These are phyloP conservation scores for Drosophila quadrilineata DNA, from an alignment of 1,140 invertebrate species.

Conservation along the genomic window DNA sequence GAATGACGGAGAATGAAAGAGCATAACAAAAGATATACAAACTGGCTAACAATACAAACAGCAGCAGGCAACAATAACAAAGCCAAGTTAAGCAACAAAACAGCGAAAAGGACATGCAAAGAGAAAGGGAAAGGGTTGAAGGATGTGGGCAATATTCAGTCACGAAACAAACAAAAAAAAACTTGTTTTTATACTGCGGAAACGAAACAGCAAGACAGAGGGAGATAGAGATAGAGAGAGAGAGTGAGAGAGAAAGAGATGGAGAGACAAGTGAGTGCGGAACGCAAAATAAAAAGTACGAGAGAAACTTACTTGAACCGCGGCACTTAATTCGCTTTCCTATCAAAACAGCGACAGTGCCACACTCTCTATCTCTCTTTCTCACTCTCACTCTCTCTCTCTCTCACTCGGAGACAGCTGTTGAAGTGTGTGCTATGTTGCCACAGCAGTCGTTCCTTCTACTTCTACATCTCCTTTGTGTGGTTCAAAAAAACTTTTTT, in stretches of 20 bases:
- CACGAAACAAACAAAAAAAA: slow-evolving; percentile 18
- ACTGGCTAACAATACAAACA: slow-evolving; percentile 44
- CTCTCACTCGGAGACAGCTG: background rate
- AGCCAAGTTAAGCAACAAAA: slow-evolving; percentile 17
- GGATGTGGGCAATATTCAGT: slow-evolving; percentile 9
- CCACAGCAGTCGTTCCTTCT: background rate
- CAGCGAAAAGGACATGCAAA: too few relatives aligned
- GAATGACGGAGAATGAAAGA: background rate
- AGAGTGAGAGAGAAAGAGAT: background rate
- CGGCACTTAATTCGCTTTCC: slow-evolving; percentile 53
- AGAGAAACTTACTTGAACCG: slow-evolving; percentile 31
- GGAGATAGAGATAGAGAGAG: background rate
- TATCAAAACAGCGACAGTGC: slow-evolving; percentile 40
- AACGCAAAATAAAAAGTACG: background rate
- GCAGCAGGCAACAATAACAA: slow-evolving; percentile 42
- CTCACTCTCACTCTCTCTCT: background rate
- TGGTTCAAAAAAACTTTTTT: slow-evolving; percentile 55
- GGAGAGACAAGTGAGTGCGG: too few relatives aligned
- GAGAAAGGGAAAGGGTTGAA: slow-evolving; percentile 1
- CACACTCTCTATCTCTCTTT: background rate
- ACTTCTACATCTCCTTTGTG: slow-evolving; percentile 26
- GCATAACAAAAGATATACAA: slow-evolving; percentile 35
- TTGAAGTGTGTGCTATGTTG: background rate
- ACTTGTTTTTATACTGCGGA: slow-evolving; percentile 26
- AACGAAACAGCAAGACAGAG: background rate